Percentiles rank a stretch among this genome's conserved stretches.
Conservation (phyloP, 2,797 vertebrate genomes). For the Takifugu ocellatus region DNA sequence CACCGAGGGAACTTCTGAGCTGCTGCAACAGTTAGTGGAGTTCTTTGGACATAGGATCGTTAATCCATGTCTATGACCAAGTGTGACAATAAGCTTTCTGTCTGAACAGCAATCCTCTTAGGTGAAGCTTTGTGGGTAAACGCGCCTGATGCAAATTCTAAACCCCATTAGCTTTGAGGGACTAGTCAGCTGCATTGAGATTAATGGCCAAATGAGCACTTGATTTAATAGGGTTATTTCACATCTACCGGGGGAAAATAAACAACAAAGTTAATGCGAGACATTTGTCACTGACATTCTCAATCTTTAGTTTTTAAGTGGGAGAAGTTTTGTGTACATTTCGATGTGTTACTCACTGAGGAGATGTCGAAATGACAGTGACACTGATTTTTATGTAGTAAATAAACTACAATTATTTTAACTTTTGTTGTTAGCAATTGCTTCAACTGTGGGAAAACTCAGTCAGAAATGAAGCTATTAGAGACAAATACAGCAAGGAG, state of each 20-base stretch:
- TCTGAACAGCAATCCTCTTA: slow-evolving; percentile 81
- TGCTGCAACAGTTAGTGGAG: slow-evolving; percentile 58
- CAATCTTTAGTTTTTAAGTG: slow-evolving; percentile 60
- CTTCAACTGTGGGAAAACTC: slow-evolving; percentile 2
- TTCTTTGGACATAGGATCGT: slow-evolving; percentile 63
- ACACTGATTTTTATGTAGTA: slow-evolving; percentile 4
- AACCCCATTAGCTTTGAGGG: slow-evolving; percentile 84
- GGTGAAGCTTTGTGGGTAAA: slow-evolving; percentile 80
- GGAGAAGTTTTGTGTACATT: slow-evolving; percentile 58
- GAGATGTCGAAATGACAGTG: slow-evolving; percentile 7
- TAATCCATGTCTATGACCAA: slow-evolving; percentile 77
- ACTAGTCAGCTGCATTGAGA: slow-evolving; percentile 81
- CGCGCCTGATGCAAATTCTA: slow-evolving; percentile 82
- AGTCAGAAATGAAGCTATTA: background rate
- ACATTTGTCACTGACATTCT: slow-evolving; percentile 78
- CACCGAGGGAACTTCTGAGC: slow-evolving; percentile 46
- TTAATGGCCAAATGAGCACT: slow-evolving; percentile 79
- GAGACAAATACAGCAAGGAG: slow-evolving; percentile 51
- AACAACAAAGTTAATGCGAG: slow-evolving; percentile 82
- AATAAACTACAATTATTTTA: slow-evolving; percentile 22
- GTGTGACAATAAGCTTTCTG: slow-evolving; percentile 81
- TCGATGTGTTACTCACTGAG: slow-evolving; percentile 45
- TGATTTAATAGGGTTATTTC: slow-evolving; percentile 86
- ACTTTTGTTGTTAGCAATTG: slow-evolving; percentile 11
- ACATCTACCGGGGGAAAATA: slow-evolving; percentile 75